Conservation (phyloP, 2,113 vertebrate genomes). For the Podarcis cretensis region DNA sequence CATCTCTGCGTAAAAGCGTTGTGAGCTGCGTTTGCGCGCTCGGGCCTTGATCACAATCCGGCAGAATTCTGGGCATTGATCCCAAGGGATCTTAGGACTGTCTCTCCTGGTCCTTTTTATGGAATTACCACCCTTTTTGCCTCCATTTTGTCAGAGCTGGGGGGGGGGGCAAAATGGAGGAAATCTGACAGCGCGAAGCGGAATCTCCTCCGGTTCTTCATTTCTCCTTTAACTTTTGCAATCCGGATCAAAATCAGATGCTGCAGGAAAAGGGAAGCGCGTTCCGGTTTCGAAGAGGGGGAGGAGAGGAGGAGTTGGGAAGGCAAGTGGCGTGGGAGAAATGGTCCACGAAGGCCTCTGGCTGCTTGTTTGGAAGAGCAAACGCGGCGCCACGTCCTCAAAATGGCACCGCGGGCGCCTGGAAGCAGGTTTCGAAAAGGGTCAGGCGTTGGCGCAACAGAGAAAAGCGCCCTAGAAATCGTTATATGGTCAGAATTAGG, state of each 20-base stretch:
- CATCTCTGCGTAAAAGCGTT: accelerated
- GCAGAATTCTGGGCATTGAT: background rate
- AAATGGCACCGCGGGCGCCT: background rate
- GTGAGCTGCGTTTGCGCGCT: background rate
- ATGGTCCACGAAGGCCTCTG: background rate
- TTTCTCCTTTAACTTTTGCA: too few relatives aligned
- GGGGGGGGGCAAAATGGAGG: background rate
- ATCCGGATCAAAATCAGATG: background rate
- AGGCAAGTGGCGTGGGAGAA: background rate
- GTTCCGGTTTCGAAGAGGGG: background rate
- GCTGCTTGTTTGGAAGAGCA: background rate
- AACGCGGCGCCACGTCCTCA: background rate
- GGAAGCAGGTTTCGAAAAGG: background rate
- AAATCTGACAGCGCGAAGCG: background rate
- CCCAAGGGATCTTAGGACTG: too few relatives aligned
- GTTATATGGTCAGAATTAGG: background rate
- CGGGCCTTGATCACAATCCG: background rate
- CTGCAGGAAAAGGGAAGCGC: background rate
- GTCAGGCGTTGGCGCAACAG: background rate
- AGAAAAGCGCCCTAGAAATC: background rate
- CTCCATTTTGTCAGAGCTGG: background rate
- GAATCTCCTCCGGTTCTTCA: background rate
- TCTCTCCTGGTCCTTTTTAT: too few relatives aligned
- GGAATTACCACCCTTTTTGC: background rate
- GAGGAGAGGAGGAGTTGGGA: background rate